Evolutionary conservation across 2,797 vertebrate species (phyloP).

Genomic region (Melanotaenia parkinsoni): DNA sequence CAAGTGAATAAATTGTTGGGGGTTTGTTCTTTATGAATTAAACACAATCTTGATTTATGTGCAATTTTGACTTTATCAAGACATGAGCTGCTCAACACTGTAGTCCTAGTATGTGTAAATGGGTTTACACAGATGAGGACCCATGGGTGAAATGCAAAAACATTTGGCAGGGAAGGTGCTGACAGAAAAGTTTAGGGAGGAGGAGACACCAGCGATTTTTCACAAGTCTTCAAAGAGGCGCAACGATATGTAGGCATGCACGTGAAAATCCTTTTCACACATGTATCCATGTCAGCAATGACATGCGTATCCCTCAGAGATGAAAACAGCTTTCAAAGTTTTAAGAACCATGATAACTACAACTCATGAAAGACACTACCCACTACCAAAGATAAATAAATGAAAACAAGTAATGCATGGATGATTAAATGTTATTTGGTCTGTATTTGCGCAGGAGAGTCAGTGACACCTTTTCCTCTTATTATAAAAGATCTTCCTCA

Average conservation of each 20-base stretch:
- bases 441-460: neutral
- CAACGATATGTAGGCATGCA: conserved; percentile 20
- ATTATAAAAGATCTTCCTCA: neutral
- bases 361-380: neutral
- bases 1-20: neutral
- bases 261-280: conserved; percentile 68
- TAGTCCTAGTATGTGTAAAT: conserved; percentile 53
- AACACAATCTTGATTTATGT: conserved; percentile 3
- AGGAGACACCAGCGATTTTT: conserved; percentile 29
- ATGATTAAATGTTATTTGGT: neutral
- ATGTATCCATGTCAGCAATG: conserved; percentile 34
- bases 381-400: neutral
- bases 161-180: conserved; percentile 53
- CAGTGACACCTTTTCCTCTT: neutral
- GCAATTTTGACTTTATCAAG: conserved; percentile 16
- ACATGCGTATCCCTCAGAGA: conserved; percentile 17
- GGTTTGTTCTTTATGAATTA: neutral
- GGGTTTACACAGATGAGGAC: conserved; percentile 45
- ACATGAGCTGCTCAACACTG: neutral
- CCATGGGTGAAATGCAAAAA: conserved; percentile 62
- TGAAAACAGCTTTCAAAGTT: conserved; percentile 25
- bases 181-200: conserved; percentile 57
- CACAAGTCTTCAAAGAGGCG: conserved; percentile 22
- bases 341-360: conserved; percentile 1
- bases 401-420: neutral